Base-by-base conservation (phyloP, 2,888 invertebrate species). In the Caenorhabditis sp. region DNA sequence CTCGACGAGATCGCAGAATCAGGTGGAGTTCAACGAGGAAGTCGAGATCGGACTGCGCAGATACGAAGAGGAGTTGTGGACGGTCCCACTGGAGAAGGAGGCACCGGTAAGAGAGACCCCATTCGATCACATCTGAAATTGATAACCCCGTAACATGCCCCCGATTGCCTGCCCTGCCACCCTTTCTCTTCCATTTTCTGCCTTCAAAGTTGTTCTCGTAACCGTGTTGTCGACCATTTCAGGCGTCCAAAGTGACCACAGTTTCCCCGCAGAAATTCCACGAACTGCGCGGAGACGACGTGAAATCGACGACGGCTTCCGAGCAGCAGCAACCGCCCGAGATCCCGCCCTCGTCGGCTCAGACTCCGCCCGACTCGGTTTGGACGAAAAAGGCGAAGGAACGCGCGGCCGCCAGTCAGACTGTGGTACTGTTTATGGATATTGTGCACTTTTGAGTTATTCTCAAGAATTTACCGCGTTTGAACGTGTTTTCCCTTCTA, bases 31-130 rank as follows among this genome's bases (percentile, higher is more conserved):
- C 85, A 95, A 94, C 85, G 94, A 95, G 91, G 94, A 95, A 45
- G 99, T 99, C 85, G 96, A 96, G 85, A 96, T 98, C 90, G 98
- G 98, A n/a, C 92, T 99, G 20, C 93, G 93, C 89, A 94, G 95
- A 86, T 99, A 98, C 86, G 98, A 99, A 90, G 95, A 96, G 89
- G 96, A 96, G 89, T 90, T 98, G 62, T 95, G 95, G 95, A 93
- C 78, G 48, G 81, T 65, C 13, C 78, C 77, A 5, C 45, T 63
- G 1, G 83, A 82, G 41, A 78, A 79, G 65, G 79, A 78, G 37
- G 61, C 76, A 26, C 77, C 81, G 50, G 81, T 81, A 71, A 32
- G 81, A 45, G 46, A n/a, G n/a, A n/a, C n/a, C n/a, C n/a, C n/a
- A n/a, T 20, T 52, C 37, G 5, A 39, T 24, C 17, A 50, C 11